Evolutionary conservation across 2,888 invertebrate genomes (phyloP), one percentile per base, ranked within the genome.

Genomic region (Drosophila austrosaltans): DNA sequence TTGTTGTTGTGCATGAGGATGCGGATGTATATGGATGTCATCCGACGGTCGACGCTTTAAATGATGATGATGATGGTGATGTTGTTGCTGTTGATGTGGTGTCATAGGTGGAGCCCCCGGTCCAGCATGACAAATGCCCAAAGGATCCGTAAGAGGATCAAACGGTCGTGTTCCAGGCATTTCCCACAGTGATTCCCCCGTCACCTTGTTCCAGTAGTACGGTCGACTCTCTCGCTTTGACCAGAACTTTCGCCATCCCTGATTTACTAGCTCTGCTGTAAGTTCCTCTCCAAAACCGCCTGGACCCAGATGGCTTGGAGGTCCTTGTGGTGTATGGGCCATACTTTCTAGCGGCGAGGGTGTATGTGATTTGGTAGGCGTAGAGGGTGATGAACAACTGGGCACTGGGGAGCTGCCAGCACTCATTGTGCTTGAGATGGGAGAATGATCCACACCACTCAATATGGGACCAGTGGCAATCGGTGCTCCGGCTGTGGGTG

Each of bases 221-320:
- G 98, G 98, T 32, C 98, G 94, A 91, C 97, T 98, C 92, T 99
- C 98, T 64, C 98, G 93, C 90, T 98, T 97, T 22, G 98, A 98
- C 98, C 98, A 99, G 92, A 97, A 98, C 89, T 97, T 98, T 73
- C 98, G 95, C 99, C 99, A 99, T 4, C 98, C 99, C 90, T 97
- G 97, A 90, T 97, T 96, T 6, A 94, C 92, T 5, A 93, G 72
- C 68, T 93, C 93, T 0, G 91, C 90, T 3, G 92, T 92, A 16
- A 93, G 72, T 70, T 93, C 93, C 72, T 93, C 93, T 1, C 92
- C 92, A 74, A 92, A 92, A 0, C 82, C 81, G 0, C 91, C 90
- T 0, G 84, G 82, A 7, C 82, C 77, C 22, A 84, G 72, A 12
- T 48, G 48, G 3, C 90, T 87, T 2, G 92, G 92, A 8, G 92